Conservation (phyloP, 2,113 vertebrate genomes). For the Scomber colias region DNA sequence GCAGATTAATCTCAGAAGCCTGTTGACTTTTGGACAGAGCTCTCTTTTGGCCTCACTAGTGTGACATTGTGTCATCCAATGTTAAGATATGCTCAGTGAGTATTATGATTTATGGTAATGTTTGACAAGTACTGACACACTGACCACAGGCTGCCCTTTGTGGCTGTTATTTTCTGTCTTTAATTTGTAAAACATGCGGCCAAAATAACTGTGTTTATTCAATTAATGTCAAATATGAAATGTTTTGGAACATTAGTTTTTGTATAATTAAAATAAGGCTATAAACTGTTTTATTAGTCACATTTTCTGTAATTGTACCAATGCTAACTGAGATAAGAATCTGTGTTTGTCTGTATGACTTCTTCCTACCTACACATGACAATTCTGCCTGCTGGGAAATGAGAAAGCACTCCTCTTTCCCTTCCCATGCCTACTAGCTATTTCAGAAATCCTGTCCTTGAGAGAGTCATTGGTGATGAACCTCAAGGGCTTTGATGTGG, state of each 20-base stretch:
- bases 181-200: neutral
- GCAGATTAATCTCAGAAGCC: conserved; percentile 23
- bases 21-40: conserved; percentile 36
- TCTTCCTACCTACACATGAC: conserved; percentile 1
- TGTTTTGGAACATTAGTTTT: neutral
- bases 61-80: conserved; percentile 13
- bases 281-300: too few species aligned
- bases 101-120: conserved; percentile 4
- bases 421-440: conserved; percentile 66
- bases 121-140: neutral
- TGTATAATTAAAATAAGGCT: neutral
- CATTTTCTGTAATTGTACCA: neutral
- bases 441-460: conserved; percentile 63
- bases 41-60: conserved; percentile 29
- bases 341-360: conserved; percentile 6
- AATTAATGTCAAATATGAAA: neutral
- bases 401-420: conserved; percentile 65
- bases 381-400: conserved; percentile 38
- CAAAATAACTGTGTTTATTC: neutral
- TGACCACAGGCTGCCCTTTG: conserved; percentile 4
- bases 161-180: neutral
- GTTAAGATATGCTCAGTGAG: neutral
- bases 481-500: conserved; percentile 63
- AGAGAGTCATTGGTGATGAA: conserved; percentile 21
- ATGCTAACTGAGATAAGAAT: neutral